Percentiles rank a stretch among this genome's conserved stretches.
phyloP scores from a whole-genome alignment of 2,888 invertebrate genomes.

The Cataglyphis cursor region DNA sequence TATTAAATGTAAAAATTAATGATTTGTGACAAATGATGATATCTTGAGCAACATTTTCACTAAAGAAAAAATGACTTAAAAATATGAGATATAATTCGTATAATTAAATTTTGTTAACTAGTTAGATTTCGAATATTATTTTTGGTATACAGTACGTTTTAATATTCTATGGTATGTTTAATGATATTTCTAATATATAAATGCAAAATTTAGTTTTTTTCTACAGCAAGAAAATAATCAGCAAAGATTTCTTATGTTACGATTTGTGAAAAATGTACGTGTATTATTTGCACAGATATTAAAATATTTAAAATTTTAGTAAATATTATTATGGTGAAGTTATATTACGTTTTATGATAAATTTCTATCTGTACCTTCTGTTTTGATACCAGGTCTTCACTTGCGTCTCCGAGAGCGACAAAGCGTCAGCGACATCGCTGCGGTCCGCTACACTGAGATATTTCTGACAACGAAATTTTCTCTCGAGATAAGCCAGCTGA shows the following conservation, averaged over 20 bases:
- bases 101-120: neutral
- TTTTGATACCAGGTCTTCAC: conserved; percentile 99
- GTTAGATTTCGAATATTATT: neutral
- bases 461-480: conserved; percentile 97
- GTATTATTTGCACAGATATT: neutral
- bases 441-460: conserved; percentile 97
- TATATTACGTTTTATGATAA: neutral
- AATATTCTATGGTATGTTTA: neutral
- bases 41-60: neutral
- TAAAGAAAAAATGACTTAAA: neutral
- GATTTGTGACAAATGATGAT: neutral
- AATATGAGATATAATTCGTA: neutral
- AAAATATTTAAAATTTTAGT: neutral
- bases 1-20: neutral
- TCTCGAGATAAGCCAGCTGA: conserved; percentile 95
- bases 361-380: conserved; percentile 89
- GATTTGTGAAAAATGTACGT: neutral
- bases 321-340: no score
- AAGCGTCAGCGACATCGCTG: conserved; percentile 96
- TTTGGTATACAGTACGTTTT: neutral
- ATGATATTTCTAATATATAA: neutral
- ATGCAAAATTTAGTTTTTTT: neutral
- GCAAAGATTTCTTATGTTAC: neutral
- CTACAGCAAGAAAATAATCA: neutral
- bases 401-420: conserved; percentile 96